Evolutionary conservation across 2,888 invertebrate genomes (phyloP), one percentile per base, ranked within the genome.

Genomic region (Malthinus flaveolus): DNA sequence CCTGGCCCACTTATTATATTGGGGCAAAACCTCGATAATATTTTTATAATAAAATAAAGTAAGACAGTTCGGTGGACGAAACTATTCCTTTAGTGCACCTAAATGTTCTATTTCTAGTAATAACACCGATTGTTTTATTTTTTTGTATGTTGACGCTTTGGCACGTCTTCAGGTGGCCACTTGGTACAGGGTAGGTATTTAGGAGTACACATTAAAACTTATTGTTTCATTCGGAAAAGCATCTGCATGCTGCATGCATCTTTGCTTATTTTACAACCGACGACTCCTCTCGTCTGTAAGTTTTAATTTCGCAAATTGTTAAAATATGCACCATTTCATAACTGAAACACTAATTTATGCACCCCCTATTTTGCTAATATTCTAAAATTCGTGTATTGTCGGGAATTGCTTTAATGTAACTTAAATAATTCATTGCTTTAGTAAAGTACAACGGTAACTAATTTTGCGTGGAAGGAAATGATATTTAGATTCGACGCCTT

Each of bases 141-240:
- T 66, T 63, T 67, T 56, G 63, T 64, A 64, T 65, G 67, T 62
- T 67, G 70, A 64, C 69, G 67, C 68, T 68, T 71, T 66, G 69
- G 67, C 72, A 66, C 64, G 59, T 59, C 59, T 56, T 56, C 86
- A 92, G 91, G 92, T 92, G 87, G 91, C 91, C 82, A 88, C 89
- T 84, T 92, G 92, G 91, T 92, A 88, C 87, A 87, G 91, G 91
- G 91, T 92, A 91, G 85, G 91, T 90, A 82, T 67, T 61, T 64
- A 65, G 56, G 46, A 46, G 5, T 32, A 42, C 31, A 33, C 60
- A 58, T 53, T 8, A 31, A 11, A 32, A 32, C 32, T 46, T 46
- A 15, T 31, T 15, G 32, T 46, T 32, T 46, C 12, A 32, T 32
- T 46, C 32, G 13, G 23, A 46, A 46, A 32, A n/a, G 32, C 31